These are phyloP conservation scores for Salvator merianae DNA, from an alignment of 2,113 vertebrate genomes.

Conservation along the genomic window DNA sequence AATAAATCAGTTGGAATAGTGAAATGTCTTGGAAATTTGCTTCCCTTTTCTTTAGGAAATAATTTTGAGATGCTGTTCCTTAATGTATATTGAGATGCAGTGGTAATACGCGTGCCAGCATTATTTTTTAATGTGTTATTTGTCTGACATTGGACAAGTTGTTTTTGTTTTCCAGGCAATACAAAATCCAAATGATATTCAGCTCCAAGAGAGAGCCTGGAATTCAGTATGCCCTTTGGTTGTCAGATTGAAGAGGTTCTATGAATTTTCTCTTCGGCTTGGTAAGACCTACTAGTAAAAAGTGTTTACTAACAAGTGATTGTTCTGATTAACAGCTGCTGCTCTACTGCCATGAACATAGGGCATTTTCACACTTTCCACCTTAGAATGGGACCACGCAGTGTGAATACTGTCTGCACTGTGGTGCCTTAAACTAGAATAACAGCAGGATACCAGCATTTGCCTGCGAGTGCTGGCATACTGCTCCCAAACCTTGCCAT, in stretches of 20 bases:
- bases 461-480: too few species aligned
- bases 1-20: not conserved
- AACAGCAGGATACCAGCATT: too few species aligned
- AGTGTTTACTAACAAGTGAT: too few species aligned
- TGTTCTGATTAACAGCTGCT: not conserved
- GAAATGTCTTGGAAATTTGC: not conserved
- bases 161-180: slow-evolving; percentile 84
- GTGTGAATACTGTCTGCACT: too few species aligned
- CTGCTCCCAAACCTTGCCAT: too few species aligned
- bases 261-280: slow-evolving; percentile 93
- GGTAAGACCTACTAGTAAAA: slow-evolving; percentile 70
- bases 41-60: not conserved
- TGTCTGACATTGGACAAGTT: not conserved
- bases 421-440: too few species aligned
- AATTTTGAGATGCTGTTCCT: not conserved
- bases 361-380: too few species aligned
- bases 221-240: slow-evolving; percentile 95
- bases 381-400: too few species aligned
- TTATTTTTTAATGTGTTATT: not conserved
- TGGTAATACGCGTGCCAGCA: not conserved
- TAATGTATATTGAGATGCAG: not conserved
- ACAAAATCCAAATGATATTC: slow-evolving; percentile 92
- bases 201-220: slow-evolving; percentile 94
- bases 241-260: slow-evolving; percentile 94
- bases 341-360: not conserved